Base-by-base conservation (phyloP, 1,140 invertebrate genomes). In the Nixonia krombeini region DNA sequence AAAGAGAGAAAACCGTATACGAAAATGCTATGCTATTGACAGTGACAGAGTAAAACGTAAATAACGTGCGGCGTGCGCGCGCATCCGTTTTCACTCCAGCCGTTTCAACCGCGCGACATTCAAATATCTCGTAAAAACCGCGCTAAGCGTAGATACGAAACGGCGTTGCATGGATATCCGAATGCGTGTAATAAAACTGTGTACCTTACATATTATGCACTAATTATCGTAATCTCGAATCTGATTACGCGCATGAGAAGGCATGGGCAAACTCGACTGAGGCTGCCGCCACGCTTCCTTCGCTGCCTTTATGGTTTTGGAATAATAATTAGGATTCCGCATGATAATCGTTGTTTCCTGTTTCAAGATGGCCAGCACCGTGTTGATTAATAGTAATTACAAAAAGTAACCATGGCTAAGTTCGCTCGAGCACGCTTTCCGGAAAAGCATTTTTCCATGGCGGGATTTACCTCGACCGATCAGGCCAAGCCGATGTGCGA, bases 211-310 rank as follows among this genome's bases (percentile, higher is more conserved):
- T 35, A 63, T 63, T 63, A 63, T 63, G 59, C 59, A 51, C 51
- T 63, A 63, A 63, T 63, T 63, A 63, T 63, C 51, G 45, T 51
- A 56, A 63, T 63, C 59, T 63, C 12, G 16, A 29, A 63, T 53
- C 50, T 44, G 59, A 55, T 63, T 63, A 55, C 31, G 23, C 13
- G 59, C 18, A 50, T 38, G 53, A 63, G 59, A 63, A 63, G 47
- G 59, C 51, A 51, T 40, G 15, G 26, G 18, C 33, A 10, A 47
- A 61, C 31, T 44, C 45, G 51, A 49, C 50, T 55, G 45, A 63
- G 49, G 50, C 58, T 46, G 49, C 59, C 58, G 49, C 47, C 49
- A 53, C 50, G 37, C 44, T 56, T 52, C 35, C 56, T 46, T 51
- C 46, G 38, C 35, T 37, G 12, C 51, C 59, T 63, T 63, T 56